Conservation (phyloP, 2,888 invertebrate genomes). For the Hirtodrosophila confusa region DNA sequence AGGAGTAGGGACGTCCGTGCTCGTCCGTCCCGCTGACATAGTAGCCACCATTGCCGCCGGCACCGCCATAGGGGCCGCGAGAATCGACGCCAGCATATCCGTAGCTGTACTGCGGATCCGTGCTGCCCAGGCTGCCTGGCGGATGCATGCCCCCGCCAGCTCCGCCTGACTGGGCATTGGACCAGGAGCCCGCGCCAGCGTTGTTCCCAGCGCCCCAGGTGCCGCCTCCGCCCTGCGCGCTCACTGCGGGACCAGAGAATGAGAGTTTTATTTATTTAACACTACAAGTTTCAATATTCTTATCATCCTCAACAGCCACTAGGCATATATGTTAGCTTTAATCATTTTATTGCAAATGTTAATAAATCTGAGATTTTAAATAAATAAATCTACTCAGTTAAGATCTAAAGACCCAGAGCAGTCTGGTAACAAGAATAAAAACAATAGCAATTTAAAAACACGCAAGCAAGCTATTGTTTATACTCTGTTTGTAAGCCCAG, state of each 20-base stretch:
- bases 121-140: conserved; percentile 52
- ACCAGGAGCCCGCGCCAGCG: conserved; percentile 61
- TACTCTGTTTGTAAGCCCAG: too few species aligned
- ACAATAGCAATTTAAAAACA: too few species aligned
- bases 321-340: too few species aligned
- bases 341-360: too few species aligned
- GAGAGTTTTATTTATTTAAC: not conserved
- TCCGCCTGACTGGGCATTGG: conserved; percentile 60
- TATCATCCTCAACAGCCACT: too few species aligned
- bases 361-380: too few species aligned
- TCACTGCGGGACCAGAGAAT: conserved; percentile 26
- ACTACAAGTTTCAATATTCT: too few species aligned
- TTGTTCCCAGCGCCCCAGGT: conserved; percentile 52
- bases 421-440: too few species aligned
- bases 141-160: conserved; percentile 58
- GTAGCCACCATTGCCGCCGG: conserved; percentile 68
- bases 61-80: conserved; percentile 65
- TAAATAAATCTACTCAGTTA: too few species aligned
- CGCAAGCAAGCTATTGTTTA: too few species aligned
- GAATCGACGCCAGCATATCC: conserved; percentile 67
- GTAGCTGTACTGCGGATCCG: conserved; percentile 66
- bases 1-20: conserved; percentile 69
- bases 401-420: too few species aligned
- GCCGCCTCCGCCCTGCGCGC: conserved; percentile 48
- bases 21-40: conserved; percentile 71